Conservation (phyloP, 2,888 invertebrate genomes). For the Matsumyia berberina region DNA sequence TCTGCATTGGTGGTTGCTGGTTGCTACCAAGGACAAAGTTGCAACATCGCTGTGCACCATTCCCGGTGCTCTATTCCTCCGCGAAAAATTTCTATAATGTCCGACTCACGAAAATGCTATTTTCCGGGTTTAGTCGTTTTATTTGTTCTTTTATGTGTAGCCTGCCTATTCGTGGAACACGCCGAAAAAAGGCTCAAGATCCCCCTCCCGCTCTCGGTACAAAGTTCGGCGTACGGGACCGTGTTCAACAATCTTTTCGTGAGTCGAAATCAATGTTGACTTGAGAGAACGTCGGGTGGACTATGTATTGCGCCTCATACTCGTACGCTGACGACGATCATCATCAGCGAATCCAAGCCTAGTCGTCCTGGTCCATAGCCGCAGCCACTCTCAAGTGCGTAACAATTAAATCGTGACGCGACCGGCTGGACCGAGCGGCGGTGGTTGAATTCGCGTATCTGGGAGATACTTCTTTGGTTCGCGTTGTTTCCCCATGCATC, state of each 20-base stretch:
- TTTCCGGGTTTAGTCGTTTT: slow-evolving; percentile 73
- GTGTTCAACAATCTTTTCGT: slow-evolving; percentile 76
- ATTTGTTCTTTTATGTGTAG: slow-evolving; percentile 42
- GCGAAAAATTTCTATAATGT: slow-evolving; percentile 75
- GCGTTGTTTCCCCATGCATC: slow-evolving; percentile 35
- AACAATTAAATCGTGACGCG: slow-evolving; percentile 77
- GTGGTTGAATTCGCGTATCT: slow-evolving; percentile 64
- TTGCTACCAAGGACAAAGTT: slow-evolving; percentile 55
- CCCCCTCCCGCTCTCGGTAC: slow-evolving; percentile 9
- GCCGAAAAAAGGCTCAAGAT: slow-evolving; percentile 21
- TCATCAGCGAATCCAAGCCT: slow-evolving; percentile 23
- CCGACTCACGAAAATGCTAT: slow-evolving; percentile 75
- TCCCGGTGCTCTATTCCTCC: slow-evolving; percentile 43
- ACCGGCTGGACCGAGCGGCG: slow-evolving; percentile 63
- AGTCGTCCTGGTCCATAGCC: slow-evolving; percentile 31
- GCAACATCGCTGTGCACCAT: slow-evolving; percentile 50
- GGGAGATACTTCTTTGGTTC: slow-evolving; percentile 50
- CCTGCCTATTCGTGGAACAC: slow-evolving; percentile 37
- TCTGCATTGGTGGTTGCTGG: background rate
- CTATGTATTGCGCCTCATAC: slow-evolving; percentile 43
- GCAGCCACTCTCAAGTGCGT: slow-evolving; percentile 65
- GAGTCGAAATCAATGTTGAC: slow-evolving; percentile 72
- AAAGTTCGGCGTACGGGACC: slow-evolving; percentile 46
- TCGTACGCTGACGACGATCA: slow-evolving; percentile 50
- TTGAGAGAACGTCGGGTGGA: slow-evolving; percentile 34